phyloP scores from a whole-genome alignment of 1,140 invertebrate species.

The Muscidifurax raptorellus region DNA sequence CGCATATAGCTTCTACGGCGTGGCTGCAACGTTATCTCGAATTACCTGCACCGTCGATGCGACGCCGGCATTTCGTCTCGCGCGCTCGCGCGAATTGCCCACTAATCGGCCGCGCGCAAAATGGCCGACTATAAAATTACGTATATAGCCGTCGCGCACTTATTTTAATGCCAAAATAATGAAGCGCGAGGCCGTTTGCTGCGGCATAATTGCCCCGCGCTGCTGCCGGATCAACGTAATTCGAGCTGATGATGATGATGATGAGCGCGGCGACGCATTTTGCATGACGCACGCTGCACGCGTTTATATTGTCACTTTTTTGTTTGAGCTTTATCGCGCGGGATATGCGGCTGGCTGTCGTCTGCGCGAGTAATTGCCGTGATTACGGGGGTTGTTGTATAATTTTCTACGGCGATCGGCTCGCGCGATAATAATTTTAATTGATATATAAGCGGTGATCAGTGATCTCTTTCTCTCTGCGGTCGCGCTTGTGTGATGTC shows the following conservation, averaged over 20 bases:
- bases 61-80: not conserved
- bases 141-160: slow-evolving; percentile 59
- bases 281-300: not conserved
- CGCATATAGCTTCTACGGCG: not conserved
- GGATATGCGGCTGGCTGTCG: not conserved
- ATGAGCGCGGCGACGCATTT: not conserved
- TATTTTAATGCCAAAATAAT: slow-evolving; percentile 64
- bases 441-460: slow-evolving; percentile 11
- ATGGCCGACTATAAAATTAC: slow-evolving; percentile 65
- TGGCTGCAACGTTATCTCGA: slow-evolving; percentile 53
- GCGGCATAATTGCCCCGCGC: slow-evolving; percentile 43
- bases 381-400: slow-evolving; percentile 8
- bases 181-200: slow-evolving; percentile 54
- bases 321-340: slow-evolving; percentile 12
- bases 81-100: not conserved
- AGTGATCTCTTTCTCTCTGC: not conserved
- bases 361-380: slow-evolving; percentile 14
- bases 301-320: slow-evolving; percentile 36
- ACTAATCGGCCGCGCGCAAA: slow-evolving; percentile 60
- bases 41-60: slow-evolving; percentile 58
- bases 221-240: slow-evolving; percentile 51
- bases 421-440: slow-evolving; percentile 4
- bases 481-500: not conserved
- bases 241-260: slow-evolving; percentile 46
- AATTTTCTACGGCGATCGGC: not conserved